A percentile compares a stretch with the other conserved stretches of the same genome.
Evolutionary conservation across 2,797 vertebrate species (phyloP).

Genomic region (Chaunax sp.): DNA sequence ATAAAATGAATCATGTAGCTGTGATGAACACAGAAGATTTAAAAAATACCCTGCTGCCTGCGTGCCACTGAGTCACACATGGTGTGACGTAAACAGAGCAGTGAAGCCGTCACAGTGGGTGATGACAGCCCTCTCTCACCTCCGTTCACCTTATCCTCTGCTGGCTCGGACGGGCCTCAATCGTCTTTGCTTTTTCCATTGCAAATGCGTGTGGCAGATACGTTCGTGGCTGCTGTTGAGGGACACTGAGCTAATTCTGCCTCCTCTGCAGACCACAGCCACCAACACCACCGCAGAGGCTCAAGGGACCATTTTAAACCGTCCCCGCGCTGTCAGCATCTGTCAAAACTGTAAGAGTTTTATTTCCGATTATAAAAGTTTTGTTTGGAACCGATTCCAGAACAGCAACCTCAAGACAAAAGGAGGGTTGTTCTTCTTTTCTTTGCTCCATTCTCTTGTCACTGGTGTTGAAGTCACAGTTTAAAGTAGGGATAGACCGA

Average conservation of each 20-base stretch:
- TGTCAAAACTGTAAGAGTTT: conserved; percentile 4
- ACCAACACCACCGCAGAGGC: conserved; percentile 16
- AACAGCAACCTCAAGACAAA: neutral
- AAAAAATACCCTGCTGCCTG: neutral
- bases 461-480: conserved; percentile 24
- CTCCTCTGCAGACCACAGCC: conserved; percentile 42
- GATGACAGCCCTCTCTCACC: conserved; percentile 32
- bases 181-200: conserved; percentile 81
- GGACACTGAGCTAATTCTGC: conserved; percentile 69
- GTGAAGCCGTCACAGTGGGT: conserved; percentile 43
- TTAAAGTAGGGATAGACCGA: too few species aligned
- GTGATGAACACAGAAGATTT: neutral
- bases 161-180: conserved; percentile 54
- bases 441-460: neutral
- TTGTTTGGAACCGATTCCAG: neutral
- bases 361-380: conserved; percentile 1
- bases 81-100: conserved; percentile 34
- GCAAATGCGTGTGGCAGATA: conserved; percentile 66
- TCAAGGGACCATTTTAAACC: conserved; percentile 15
- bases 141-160: conserved; percentile 42
- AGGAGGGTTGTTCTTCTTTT: neutral
- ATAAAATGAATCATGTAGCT: neutral
- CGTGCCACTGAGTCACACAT: neutral
- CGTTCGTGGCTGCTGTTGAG: conserved; percentile 54
- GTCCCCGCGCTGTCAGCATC: neutral